Evolutionary conservation across 2,888 invertebrate genomes (phyloP), one percentile per base, ranked within the genome.

Genomic region (Melieria picta): DNA sequence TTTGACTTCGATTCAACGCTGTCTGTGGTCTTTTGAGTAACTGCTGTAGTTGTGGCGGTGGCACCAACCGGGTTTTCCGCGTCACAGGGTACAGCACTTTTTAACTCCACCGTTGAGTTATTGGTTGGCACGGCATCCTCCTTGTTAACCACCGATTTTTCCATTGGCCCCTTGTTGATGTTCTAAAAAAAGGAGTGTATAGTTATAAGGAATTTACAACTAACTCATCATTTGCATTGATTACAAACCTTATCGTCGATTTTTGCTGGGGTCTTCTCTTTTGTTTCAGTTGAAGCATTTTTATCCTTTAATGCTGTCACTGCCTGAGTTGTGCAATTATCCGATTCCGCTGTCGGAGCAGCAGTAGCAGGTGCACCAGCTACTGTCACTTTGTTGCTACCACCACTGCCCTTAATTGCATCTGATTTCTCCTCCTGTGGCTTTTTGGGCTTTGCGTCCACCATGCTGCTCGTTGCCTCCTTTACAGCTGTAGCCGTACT

Each of bases 401-500:
- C 47, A 66, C 7, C 42, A 47, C 43, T 30, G 30, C 30, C 30
- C 30, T 30, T 30, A 30, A 1, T n/a, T 4, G 48, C 10, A 16
- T 61, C 61, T 16, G 16, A 5, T 11, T 61, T 67, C 42, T 50
- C 67, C 7, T 11, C 10, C 10, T n/a, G 43, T 42, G 13, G 16
- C 13, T 11, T 48, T 48, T 13, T 4, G 11, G 13, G 45, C 30
- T 52, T 67, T 67, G 9, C 43, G 30, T 43, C 10, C 58, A 42
- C 30, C 45, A 13, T 50, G 30, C 30, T 3, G 30, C 30, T 30
- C 30, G 13, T 13, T 13, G 16, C 65, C 5, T 47, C 16, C 11
- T 45, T 43, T 7, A 57, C 63, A 46, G 10, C 30, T 48, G 68
- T 52, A 11, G 65, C 72, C 5, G 46, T 45, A 11, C 63, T 69